These are phyloP conservation scores for Penaeus chinensis DNA, from an alignment of 1,140 invertebrate species.

Conservation along the genomic window DNA sequence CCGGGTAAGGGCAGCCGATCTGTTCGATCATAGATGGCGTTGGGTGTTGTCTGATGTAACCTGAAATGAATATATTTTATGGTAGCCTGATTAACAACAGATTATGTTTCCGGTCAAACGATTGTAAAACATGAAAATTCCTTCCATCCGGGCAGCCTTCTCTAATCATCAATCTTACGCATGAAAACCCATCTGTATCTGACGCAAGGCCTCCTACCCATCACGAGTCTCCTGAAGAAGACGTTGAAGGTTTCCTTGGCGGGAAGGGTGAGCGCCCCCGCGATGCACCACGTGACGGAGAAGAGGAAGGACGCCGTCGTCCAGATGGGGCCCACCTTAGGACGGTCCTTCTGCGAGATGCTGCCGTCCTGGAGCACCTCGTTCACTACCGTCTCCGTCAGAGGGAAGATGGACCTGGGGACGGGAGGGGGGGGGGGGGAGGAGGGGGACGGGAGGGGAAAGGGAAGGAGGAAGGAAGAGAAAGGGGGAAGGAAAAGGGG, in stretches of 20 bases:
- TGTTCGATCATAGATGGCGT: slow-evolving; percentile 77
- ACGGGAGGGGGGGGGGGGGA: background rate
- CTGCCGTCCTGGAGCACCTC: slow-evolving; percentile 76
- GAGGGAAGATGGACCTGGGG: slow-evolving; percentile 75
- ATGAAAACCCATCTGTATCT: background rate
- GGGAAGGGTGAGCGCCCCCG: slow-evolving; percentile 20
- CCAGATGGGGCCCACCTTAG: slow-evolving; percentile 52
- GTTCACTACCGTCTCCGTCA: slow-evolving; percentile 83
- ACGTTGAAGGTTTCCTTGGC: slow-evolving; percentile 46
- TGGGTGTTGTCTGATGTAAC: slow-evolving; percentile 73
- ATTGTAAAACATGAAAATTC: no score
- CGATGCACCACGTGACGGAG: slow-evolving; percentile 52
- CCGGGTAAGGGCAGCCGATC: slow-evolving; percentile 79
- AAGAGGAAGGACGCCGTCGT: slow-evolving; percentile 60
- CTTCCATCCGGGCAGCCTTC: no score
- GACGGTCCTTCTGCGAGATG: slow-evolving; percentile 53
- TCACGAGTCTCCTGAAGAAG: slow-evolving; percentile 67
- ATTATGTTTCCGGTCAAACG: no score
- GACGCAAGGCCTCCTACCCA: slow-evolving; percentile 15
- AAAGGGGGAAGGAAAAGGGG: no score
- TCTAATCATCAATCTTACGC: background rate
- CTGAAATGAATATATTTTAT: slow-evolving; percentile 63
- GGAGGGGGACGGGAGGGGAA: no score
- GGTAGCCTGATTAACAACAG: no score
- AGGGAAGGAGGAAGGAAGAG: no score